phyloP scores from a whole-genome alignment of 1,140 invertebrate genomes.

The Thalassaphorura encarpata region DNA sequence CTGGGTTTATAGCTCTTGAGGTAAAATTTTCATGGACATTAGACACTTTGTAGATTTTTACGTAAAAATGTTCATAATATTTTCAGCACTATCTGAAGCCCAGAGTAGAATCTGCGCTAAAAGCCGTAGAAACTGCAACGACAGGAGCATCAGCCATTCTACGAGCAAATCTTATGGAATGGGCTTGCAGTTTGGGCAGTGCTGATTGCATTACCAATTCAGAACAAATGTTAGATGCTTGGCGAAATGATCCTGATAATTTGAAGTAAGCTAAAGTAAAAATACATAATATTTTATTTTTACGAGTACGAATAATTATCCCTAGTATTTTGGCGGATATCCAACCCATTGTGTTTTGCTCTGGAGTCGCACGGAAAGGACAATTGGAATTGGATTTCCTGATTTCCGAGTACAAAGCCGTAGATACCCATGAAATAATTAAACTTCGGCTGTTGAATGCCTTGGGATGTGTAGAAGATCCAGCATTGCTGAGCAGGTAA shows the following conservation, averaged over 20 bases:
- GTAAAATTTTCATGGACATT: too few relatives aligned
- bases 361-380: too few relatives aligned
- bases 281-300: neutral
- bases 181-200: slow-evolving; percentile 18
- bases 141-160: slow-evolving; percentile 7
- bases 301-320: neutral
- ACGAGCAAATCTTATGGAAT: slow-evolving; percentile 13
- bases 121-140: too few relatives aligned
- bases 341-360: slow-evolving; percentile 8
- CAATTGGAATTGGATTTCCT: neutral
- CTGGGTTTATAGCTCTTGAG: too few relatives aligned
- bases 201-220: slow-evolving; percentile 5
- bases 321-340: slow-evolving; percentile 1
- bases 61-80: too few relatives aligned
- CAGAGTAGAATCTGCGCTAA: too few relatives aligned
- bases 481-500: neutral
- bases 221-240: slow-evolving; percentile 2
- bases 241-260: slow-evolving; percentile 1
- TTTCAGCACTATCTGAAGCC: too few relatives aligned
- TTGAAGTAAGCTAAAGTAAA: slow-evolving; percentile 16
- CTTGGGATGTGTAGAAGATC: neutral
- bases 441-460: neutral
- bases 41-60: too few relatives aligned
- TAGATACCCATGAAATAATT: neutral
- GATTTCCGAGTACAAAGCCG: neutral